Percentiles rank a stretch among this genome's conserved stretches.
These are phyloP conservation scores for Blera fallax DNA, from an alignment of 2,888 invertebrate species.

Conservation along the genomic window DNA sequence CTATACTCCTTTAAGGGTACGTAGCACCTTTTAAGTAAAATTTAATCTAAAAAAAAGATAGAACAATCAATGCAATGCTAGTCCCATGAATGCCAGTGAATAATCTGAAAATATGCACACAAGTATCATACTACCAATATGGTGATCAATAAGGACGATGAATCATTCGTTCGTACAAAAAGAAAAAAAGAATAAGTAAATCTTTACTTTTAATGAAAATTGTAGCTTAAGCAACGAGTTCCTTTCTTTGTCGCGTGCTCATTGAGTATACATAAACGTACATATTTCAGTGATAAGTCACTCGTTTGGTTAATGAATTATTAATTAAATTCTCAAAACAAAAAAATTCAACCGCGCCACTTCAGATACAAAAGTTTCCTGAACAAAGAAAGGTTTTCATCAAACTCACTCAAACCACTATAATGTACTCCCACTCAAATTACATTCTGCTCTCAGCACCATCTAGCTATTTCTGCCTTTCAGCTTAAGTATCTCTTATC, in stretches of 20 bases:
- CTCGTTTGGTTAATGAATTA: too few relatives aligned
- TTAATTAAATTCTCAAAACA: neutral
- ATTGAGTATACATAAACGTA: too few relatives aligned
- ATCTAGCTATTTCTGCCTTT: neutral
- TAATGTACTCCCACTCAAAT: neutral
- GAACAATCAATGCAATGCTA: neutral
- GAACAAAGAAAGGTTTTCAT: neutral
- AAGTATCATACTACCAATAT: neutral
- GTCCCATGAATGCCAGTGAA: neutral
- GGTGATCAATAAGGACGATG: neutral
- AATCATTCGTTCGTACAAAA: neutral
- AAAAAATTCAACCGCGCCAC: neutral
- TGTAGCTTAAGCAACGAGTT: too few relatives aligned
- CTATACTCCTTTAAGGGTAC: conserved; percentile 6
- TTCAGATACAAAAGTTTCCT: neutral
- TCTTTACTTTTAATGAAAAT: neutral
- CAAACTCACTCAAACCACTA: neutral
- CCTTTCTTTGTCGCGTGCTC: neutral
- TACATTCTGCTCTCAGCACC: neutral
- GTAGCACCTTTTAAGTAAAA: neutral
- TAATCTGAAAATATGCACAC: neutral
- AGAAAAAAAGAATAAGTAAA: neutral
- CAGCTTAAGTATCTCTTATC: neutral
- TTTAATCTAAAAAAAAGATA: neutral
- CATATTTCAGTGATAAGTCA: too few relatives aligned